Evolutionary conservation across 2,888 invertebrate genomes (phyloP).

Genomic region (Acanthococcus lagerstroemiae): DNA sequence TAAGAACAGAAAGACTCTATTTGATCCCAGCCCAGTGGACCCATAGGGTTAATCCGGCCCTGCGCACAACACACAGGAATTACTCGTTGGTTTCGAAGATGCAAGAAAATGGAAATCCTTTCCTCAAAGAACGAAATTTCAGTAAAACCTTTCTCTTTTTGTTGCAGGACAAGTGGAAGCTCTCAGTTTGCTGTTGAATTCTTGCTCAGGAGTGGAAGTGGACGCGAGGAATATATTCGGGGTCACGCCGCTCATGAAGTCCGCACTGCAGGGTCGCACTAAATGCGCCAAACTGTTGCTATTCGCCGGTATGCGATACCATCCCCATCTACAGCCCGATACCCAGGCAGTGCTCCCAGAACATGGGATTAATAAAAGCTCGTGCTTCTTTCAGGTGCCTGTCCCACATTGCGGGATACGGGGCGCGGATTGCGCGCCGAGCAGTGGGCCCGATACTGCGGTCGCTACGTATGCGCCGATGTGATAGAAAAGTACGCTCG

Average conservation of each 20-base stretch:
- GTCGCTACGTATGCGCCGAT: conserved; percentile 58
- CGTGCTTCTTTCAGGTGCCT: conserved; percentile 50
- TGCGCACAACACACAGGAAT: no score
- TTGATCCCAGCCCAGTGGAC: no score
- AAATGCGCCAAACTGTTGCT: conserved; percentile 62
- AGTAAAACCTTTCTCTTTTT: no score
- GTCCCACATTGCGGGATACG: conserved; percentile 55
- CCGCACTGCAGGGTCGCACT: conserved; percentile 62
- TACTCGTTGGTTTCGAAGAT: no score
- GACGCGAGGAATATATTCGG: conserved; percentile 60
- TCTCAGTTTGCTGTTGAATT: conserved; percentile 54
- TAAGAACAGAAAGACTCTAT: no score
- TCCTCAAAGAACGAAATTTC: no score
- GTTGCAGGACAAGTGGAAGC: conserved; percentile 57
- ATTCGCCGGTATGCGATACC: conserved; percentile 53
- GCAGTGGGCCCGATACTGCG: conserved; percentile 66
- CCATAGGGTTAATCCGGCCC: no score
- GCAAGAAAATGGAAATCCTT: no score
- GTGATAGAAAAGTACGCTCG: conserved; percentile 57
- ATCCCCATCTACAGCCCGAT: no score
- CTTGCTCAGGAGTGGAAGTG: conserved; percentile 54
- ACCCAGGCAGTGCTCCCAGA: not conserved
- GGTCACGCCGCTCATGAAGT: conserved; percentile 64
- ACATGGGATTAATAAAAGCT: not conserved
- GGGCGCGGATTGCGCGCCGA: conserved; percentile 59